phyloP scores from a whole-genome alignment of 2,113 vertebrate genomes.

The mouse (Mus musculus) region GRCm39 chr13:25469001-25469500 shows the following conservation, averaged over 20 bases:
- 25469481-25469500: background rate
- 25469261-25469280: background rate
- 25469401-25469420: background rate
- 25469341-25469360: background rate
- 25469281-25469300: background rate
- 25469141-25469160: background rate
- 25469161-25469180: constrained; percentile 1
- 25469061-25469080: background rate
- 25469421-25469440: background rate
- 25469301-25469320: background rate
- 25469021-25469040: background rate
- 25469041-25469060: background rate
- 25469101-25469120: background rate
- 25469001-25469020: background rate
- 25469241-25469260: background rate
- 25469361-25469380: background rate
- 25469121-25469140: background rate
- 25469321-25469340: background rate
- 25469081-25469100: background rate
- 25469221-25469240: background rate
- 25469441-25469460: background rate
- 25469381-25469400: background rate
- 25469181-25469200: background rate
- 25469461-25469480: background rate
- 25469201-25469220: background rate